Conservation (phyloP, 2,113 vertebrate genomes). For the Neotoma lepida region DNA sequence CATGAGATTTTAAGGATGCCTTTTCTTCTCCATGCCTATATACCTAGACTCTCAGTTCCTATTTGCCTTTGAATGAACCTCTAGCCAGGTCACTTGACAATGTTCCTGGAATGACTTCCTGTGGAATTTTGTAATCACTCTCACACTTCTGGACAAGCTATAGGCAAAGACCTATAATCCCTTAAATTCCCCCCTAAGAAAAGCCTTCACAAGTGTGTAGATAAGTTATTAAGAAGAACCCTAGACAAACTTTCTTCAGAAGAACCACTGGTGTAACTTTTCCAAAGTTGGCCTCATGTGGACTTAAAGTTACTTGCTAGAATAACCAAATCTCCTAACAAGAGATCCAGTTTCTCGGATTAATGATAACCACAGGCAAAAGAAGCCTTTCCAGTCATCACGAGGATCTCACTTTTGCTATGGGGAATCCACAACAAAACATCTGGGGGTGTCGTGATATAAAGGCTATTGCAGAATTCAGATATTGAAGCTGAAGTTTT, state of each 20-base stretch:
- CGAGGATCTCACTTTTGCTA: background rate
- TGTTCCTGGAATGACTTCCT: background rate
- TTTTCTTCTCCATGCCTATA: background rate
- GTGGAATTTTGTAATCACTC: background rate
- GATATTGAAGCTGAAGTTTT: background rate
- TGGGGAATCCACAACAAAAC: background rate
- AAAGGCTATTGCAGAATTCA: background rate
- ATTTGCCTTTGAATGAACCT: background rate
- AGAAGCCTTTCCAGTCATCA: background rate
- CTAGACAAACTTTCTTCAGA: background rate
- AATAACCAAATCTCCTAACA: background rate
- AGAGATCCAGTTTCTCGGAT: background rate
- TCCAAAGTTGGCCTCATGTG: background rate
- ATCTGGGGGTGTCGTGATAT: too few relatives aligned
- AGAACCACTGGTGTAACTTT: background rate
- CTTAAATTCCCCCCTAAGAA: background rate
- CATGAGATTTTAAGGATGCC: background rate
- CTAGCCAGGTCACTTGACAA: background rate
- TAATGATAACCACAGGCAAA: background rate
- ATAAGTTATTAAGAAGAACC: background rate
- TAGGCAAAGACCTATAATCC: background rate
- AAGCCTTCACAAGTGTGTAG: background rate
- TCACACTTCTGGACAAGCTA: background rate
- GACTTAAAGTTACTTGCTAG: background rate
- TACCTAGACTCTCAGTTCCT: background rate